Conservation (phyloP, 1,140 invertebrate species). For the Maconellicoccus hirsutus region DNA sequence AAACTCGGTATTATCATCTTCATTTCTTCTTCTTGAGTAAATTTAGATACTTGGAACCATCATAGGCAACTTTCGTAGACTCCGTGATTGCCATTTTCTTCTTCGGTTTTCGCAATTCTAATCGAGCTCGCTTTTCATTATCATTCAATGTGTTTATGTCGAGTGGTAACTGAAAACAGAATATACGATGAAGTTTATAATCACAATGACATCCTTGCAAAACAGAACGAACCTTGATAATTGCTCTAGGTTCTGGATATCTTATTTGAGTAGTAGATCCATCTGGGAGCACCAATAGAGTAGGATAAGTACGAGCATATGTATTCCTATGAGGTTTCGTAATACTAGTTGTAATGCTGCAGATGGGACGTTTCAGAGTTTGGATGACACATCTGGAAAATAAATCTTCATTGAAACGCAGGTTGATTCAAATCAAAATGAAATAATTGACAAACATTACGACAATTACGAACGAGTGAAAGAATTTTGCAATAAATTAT, state of each 20-base stretch:
- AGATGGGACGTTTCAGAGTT: slow-evolving; percentile 33
- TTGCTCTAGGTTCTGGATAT: slow-evolving; percentile 69
- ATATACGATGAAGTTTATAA: slow-evolving; percentile 26
- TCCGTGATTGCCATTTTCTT: slow-evolving; percentile 60
- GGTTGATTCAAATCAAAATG: too few species aligned
- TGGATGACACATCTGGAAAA: not conserved
- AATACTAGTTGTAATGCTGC: slow-evolving; percentile 52
- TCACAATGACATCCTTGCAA: slow-evolving; percentile 22
- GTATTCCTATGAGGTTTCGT: slow-evolving; percentile 53
- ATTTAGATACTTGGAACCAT: slow-evolving; percentile 62
- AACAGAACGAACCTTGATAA: slow-evolving; percentile 62
- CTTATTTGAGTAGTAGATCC: slow-evolving; percentile 69
- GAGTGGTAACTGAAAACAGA: slow-evolving; percentile 54
- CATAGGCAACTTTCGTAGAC: slow-evolving; percentile 61
- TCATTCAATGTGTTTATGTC: slow-evolving; percentile 56
- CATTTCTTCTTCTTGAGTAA: slow-evolving; percentile 47
- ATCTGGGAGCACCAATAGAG: slow-evolving; percentile 61
- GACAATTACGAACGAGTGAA: too few species aligned
- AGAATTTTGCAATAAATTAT: too few species aligned
- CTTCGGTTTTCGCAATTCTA: slow-evolving; percentile 60
- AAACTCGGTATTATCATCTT: too few species aligned
- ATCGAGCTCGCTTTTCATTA: slow-evolving; percentile 48
- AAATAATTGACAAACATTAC: too few species aligned
- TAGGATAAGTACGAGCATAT: slow-evolving; percentile 62
- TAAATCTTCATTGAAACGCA: too few species aligned